These are phyloP conservation scores for Mastigias papua DNA, from an alignment of 30 jellyfish, hydroid and myxozoan genomes.

Conservation along the genomic window DNA sequence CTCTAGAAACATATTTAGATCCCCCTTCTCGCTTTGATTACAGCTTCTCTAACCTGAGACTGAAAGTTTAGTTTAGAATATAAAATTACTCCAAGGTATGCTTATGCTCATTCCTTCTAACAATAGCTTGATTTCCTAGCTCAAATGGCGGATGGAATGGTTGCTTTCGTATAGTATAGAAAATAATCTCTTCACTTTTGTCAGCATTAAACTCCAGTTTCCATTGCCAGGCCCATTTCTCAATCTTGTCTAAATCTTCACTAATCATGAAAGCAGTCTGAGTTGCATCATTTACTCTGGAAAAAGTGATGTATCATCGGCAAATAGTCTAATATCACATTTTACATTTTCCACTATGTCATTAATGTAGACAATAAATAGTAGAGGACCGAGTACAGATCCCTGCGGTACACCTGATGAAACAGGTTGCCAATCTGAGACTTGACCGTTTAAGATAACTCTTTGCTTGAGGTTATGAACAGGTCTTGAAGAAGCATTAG, in stretches of 20 bases:
- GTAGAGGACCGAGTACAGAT: slow-evolving; percentile 66
- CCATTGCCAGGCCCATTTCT: neutral
- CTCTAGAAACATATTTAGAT: slow-evolving; percentile 13
- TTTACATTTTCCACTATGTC: slow-evolving; percentile 34
- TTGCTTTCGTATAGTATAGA: neutral
- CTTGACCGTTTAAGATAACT: slow-evolving; percentile 6
- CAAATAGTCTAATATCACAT: slow-evolving; percentile 31
- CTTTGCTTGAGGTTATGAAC: neutral
- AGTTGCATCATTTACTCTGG: slow-evolving; percentile 7
- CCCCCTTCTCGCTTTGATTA: slow-evolving; percentile 39
- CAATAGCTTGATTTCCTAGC: slow-evolving; percentile 33
- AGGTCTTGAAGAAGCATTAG: slow-evolving; percentile 6
- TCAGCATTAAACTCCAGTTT: neutral
- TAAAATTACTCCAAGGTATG: slow-evolving; percentile 33
- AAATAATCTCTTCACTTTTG: slow-evolving; percentile 7
- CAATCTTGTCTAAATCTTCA: slow-evolving; percentile 9
- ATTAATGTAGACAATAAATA: slow-evolving; percentile 33
- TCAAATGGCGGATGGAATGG: slow-evolving; percentile 25
- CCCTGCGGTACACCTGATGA: slow-evolving; percentile 70
- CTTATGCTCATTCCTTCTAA: slow-evolving; percentile 27
- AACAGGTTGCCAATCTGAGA: slow-evolving; percentile 17
- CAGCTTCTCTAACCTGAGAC: slow-evolving; percentile 33
- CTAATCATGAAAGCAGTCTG: slow-evolving; percentile 5
- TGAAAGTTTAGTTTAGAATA: slow-evolving; percentile 23
- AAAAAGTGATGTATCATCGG: slow-evolving; percentile 65